Conservation (phyloP, 1,140 invertebrate genomes). For the Drosophila bifasciata region DNA sequence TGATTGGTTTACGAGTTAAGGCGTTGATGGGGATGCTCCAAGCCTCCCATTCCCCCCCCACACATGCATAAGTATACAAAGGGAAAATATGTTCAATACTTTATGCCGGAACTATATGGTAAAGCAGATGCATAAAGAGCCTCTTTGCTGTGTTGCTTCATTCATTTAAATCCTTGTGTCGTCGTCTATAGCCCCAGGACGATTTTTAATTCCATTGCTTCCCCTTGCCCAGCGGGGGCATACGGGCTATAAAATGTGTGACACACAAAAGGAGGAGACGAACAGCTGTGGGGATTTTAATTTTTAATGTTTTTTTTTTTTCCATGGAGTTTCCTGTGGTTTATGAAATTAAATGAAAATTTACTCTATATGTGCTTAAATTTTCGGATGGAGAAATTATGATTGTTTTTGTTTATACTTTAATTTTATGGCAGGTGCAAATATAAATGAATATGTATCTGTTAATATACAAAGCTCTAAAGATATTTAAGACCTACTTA, state of each 20-base stretch:
- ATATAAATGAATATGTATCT: too few species aligned
- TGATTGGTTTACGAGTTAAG: slow-evolving; percentile 62
- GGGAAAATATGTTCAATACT: too few species aligned
- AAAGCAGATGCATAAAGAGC: not conserved
- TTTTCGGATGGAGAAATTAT: too few species aligned
- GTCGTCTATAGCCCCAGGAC: slow-evolving; percentile 5
- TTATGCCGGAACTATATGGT: not conserved
- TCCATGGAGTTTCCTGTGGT: too few species aligned
- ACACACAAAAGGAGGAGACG: slow-evolving; percentile 19
- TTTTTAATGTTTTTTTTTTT: too few species aligned
- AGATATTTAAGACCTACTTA: too few species aligned
- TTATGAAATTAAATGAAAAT: too few species aligned
- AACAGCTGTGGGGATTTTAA: too few species aligned
- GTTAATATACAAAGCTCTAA: too few species aligned
- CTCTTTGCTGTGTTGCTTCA: slow-evolving; percentile 3
- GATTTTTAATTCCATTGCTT: slow-evolving; percentile 28
- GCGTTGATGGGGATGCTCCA: slow-evolving; percentile 5
- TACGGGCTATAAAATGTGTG: slow-evolving; percentile 4
- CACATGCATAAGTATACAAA: not conserved
- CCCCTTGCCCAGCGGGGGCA: slow-evolving; percentile 17
- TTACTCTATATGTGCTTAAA: too few species aligned
- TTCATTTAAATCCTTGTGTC: slow-evolving; percentile 15
- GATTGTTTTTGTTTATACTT: too few species aligned
- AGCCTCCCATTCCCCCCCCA: not conserved
- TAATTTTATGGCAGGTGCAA: too few species aligned